These are phyloP conservation scores for Automeris io DNA, from an alignment of 2,888 invertebrate species.

Conservation along the genomic window DNA sequence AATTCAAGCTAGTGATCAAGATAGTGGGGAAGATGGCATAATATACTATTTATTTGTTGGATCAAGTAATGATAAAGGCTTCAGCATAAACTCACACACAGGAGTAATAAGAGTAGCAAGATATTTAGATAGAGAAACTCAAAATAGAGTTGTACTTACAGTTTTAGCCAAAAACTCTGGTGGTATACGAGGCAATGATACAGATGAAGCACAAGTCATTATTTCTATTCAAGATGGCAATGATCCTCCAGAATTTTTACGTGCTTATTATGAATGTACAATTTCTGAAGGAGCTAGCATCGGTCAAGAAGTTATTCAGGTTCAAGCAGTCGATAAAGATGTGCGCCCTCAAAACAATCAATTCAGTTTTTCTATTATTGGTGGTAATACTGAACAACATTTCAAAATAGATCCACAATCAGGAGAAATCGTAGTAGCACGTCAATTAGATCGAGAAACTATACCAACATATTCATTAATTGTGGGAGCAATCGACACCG, in stretches of 20 bases:
- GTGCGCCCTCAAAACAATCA: slow-evolving; percentile 93
- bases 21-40: slow-evolving; percentile 90
- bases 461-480: slow-evolving; percentile 84
- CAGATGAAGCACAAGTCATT: slow-evolving; percentile 95
- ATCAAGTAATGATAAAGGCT: slow-evolving; percentile 94
- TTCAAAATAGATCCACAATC: slow-evolving; percentile 93
- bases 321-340: slow-evolving; percentile 94
- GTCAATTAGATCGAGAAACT: slow-evolving; percentile 88
- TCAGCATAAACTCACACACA: slow-evolving; percentile 88
- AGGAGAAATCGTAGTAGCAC: slow-evolving; percentile 88
- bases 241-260: slow-evolving; percentile 95
- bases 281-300: slow-evolving; percentile 87
- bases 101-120: slow-evolving; percentile 91
- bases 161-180: slow-evolving; percentile 97
- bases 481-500: slow-evolving; percentile 92
- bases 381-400: slow-evolving; percentile 87
- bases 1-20: slow-evolving; percentile 92
- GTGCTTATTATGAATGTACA: slow-evolving; percentile 84
- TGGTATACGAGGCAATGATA: slow-evolving; percentile 95
- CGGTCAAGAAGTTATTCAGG: slow-evolving; percentile 85
- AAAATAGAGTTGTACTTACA: slow-evolving; percentile 91
- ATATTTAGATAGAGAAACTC: slow-evolving; percentile 90
- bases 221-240: slow-evolving; percentile 97
- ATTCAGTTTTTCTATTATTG: slow-evolving; percentile 92
- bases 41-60: slow-evolving; percentile 96